Evolutionary conservation across 1,140 invertebrate genomes (phyloP), one percentile per base, ranked within the genome.

Genomic region (Druon quercuslanigerum): DNA sequence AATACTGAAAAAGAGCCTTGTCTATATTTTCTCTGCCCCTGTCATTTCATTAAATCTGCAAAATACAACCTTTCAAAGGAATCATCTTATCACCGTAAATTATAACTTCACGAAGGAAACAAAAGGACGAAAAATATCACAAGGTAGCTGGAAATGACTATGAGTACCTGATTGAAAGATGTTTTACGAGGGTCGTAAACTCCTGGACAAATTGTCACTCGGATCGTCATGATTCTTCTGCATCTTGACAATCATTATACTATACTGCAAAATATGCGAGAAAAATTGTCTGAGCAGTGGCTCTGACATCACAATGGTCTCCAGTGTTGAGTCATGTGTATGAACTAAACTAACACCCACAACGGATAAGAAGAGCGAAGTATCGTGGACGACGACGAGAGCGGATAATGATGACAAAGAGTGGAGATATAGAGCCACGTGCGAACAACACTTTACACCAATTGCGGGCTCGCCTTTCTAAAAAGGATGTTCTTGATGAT

Each of bases 401-500:
- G 46, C 60, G 60, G 20, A 66, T 66, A 40, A 66, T 66, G 60
- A 66, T 66, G 60, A 66, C 60, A 66, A 77, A 73, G 19, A 75
- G 73, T 72, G 51, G 76, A 54, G 82, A 76, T 75, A 74, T 50
- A 75, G 77, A 54, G 82, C 79, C 82, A 82, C 81, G 78, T 79
- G 81, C 78, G 73, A 52, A 51, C 20, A 79, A 79, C 84, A 87
- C 85, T 86, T 88, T 86, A 85, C 79, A 75, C 77, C 84, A 88
- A 88, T 88, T 84, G 82, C 75, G 71, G 80, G 60, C 79, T 76
- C 73, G 78, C 73, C 83, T 78, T 85, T 81, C 82, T 85, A 85
- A 87, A 84, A 85, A 88, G 85, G 86, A 88, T 87, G 85, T 88
- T 75, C 81, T 79, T 83, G 60, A 79, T 82, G 85, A 87, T 87